Base-by-base conservation (phyloP, 2,888 invertebrate species). In the Ferdinandea cuprea region DNA sequence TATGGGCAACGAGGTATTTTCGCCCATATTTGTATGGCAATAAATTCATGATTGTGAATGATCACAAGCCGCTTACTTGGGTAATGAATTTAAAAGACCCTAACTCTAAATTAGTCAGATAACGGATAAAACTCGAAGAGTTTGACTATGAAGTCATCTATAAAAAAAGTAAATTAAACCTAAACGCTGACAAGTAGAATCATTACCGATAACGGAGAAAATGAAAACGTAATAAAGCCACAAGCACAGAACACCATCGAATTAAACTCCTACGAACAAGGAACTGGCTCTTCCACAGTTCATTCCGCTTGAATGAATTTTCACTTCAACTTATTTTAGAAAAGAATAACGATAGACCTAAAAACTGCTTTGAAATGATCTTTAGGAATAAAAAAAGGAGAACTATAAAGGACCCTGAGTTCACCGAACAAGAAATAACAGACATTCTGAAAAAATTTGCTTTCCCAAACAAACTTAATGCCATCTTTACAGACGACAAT, bases 401-500 rank as follows among this genome's bases (percentile, higher is more conserved):
- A n/a, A n/a, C n/a, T n/a, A n/a, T n/a, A n/a, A n/a, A n/a, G n/a
- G n/a, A n/a, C n/a, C n/a, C n/a, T n/a, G n/a, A n/a, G n/a, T n/a
- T n/a, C 25, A 3, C 25, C 25, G 25, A 25, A 25, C 25, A 25
- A 25, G 25, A 25, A 3, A 19, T 46, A 21, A 46, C n/a, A n/a
- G 21, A 46, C n/a, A 46, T 8, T n/a, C 21, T 8, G n/a, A 32
- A 54, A 19, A 32, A 54, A 35, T 35, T 35, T 35, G 5, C 25
- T 8, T 28, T n/a, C 17, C 54, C 19, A 17, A 54, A 54, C 19
- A 54, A 54, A 54, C 50, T 50, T 42, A 42, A 42, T 42, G 42
- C 42, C 17, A 42, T 42, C 9, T 42, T 15, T 17, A 17, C 17
- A 17, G 52, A 52, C 52, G 32, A 25, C 5, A 5, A 5, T 2